A percentile compares a stretch with the other conserved stretches of the same genome.
These are phyloP conservation scores for Beris chalybata DNA, from an alignment of 2,888 invertebrate species.

Conservation along the genomic window DNA sequence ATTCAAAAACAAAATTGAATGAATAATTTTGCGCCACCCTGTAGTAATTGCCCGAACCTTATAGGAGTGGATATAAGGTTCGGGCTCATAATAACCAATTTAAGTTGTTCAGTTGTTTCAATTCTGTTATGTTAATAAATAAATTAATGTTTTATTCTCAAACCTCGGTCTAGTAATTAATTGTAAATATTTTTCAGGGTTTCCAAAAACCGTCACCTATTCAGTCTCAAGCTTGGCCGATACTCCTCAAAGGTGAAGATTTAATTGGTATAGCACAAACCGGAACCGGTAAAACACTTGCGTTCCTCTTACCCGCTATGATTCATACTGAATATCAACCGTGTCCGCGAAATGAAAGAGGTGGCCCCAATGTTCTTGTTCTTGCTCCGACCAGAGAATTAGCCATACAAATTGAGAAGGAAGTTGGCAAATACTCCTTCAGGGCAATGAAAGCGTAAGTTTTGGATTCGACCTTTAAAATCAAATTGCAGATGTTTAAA, in stretches of 20 bases:
- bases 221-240: slow-evolving; percentile 93
- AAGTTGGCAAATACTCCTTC: slow-evolving; percentile 87
- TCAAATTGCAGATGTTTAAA: neutral
- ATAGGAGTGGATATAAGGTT: too few relatives aligned
- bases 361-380: slow-evolving; percentile 83
- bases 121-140: neutral
- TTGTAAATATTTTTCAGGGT: slow-evolving; percentile 49
- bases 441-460: slow-evolving; percentile 79
- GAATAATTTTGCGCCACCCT: too few relatives aligned
- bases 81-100: too few relatives aligned
- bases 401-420: slow-evolving; percentile 89
- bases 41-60: too few relatives aligned
- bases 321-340: slow-evolving; percentile 89
- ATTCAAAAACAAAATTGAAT: too few relatives aligned
- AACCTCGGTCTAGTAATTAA: neutral
- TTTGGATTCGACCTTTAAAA: neutral
- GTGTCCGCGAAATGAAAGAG: slow-evolving; percentile 69
- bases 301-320: slow-evolving; percentile 88
- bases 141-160: neutral
- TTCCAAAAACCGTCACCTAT: slow-evolving; percentile 88
- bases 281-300: slow-evolving; percentile 92
- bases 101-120: too few relatives aligned
- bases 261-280: slow-evolving; percentile 97
- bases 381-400: slow-evolving; percentile 93
- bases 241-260: slow-evolving; percentile 86